Evolutionary conservation across 2,888 invertebrate genomes (phyloP), one percentile per base, ranked within the genome.

Genomic region (Podabrus alpinus): DNA sequence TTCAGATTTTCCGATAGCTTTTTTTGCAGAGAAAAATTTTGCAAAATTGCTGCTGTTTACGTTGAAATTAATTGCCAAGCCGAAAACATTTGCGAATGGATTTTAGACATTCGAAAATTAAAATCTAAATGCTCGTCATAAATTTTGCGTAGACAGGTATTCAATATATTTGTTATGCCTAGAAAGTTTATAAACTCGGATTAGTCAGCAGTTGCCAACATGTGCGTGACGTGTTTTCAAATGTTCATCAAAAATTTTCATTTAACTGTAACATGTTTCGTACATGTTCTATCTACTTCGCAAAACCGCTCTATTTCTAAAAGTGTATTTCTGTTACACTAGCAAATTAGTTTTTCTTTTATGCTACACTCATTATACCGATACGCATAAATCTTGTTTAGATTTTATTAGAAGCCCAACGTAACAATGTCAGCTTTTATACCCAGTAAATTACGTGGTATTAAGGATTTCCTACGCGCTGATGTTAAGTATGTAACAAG

Each of bases 131-230:
- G 67, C 25, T 29, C 11, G 16, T 67, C 29, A 71, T 71, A 71
- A 71, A 71, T 71, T 66, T 66, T n/a, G 19, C 5, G 5, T 19
- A 71, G 66, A 66, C 66, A 71, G 66, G 71, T 66, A 71, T 71
- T 71, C 71, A 66, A 71, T 71, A 71, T 71, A 19, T 71, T 66
- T 66, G 66, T 66, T 45, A 64, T 17, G 17, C 17, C 19, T 66
- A 45, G 15, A 66, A 66, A 71, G 17, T 71, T 71, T 71, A 66
- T 71, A 45, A 66, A 71, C 66, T 59, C 19, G 66, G 29, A 59
- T 66, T 59, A 64, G 62, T 71, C 66, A 59, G 71, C 19, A 71
- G 71, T 71, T 71, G 29, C 29, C 64, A 70, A 66, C 70, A 64
- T 64, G 29, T 45, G 66, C 71, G 71, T 66, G 71, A 59, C 64